Base-by-base conservation (phyloP, 2,888 invertebrate genomes). In the Tetropium fuscum region DNA sequence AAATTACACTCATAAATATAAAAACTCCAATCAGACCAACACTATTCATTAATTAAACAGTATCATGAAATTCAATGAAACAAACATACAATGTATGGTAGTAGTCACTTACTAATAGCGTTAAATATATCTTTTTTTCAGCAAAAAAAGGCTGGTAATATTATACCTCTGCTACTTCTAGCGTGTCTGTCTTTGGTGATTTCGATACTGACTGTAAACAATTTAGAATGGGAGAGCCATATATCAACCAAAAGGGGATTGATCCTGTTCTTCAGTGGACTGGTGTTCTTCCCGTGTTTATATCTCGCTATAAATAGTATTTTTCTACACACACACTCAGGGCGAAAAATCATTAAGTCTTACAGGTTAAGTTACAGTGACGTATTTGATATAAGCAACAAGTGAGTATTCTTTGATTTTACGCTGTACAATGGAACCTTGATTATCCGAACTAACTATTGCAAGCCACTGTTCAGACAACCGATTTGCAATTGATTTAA, bases 301-400 rank as follows among this genome's bases (percentile, higher is more conserved):
- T 90, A 88, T 77, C 87, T 88, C 76, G 84, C 88, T 70, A 82
- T 88, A 58, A 89, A 89, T 78, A 84, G 86, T 71, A 79, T 86
- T 43, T 84, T 87, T 20, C 79, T 89, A 71, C 84, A 85, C 74
- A 90, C 90, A 7, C 81, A 78, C 43, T 78, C 81, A 34, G 90
- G 91, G 13, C 82, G 85, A 19, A 82, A 84, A 41, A 84, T 89
- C 69, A 82, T 88, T 0, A 85, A 86, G 76, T 87, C 87, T 76
- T 90, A 89, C 82, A 85, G 86, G 47, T 85, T 91, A 10, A 87
- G 85, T 74, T 83, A 85, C 70, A 87, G 87, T 6, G 90, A 91
- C 72, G 88, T 90, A 41, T 83, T 88, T 69, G 91, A 91, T 76
- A 90, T 91, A 66, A 90, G 87, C 45, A 91, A 91, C 83, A 91